Evolutionary conservation across 1,140 invertebrate genomes (phyloP), one percentile per base, ranked within the genome.

Genomic region (Acromyrmex heyeri): DNA sequence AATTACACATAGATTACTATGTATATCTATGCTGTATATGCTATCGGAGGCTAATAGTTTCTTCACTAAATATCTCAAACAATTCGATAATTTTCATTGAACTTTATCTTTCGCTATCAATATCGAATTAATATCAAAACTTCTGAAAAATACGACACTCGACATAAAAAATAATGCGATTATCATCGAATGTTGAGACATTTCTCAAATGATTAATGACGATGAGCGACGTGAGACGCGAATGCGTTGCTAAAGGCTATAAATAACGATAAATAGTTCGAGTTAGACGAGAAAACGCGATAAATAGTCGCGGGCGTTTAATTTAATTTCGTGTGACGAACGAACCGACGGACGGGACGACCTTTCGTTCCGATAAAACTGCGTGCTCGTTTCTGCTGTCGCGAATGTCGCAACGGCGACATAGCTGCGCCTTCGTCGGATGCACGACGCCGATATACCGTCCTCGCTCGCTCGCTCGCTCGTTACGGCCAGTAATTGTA

Each of bases 301-400:
- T 34, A 48, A 83, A 75, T 61, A 73, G 38, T 83, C 79, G 79
- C 24, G 38, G 21, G 55, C n/a, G 55, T 73, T 83, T 83, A 73
- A 83, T 73, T 83, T 75, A 83, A 83, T 83, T 83, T 75, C 8
- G 69, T 75, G 55, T 44, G 69, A 27, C 69, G 18, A 72, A 59
- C 38, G 38, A 14, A 59, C 72, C 50, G 21, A 24, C 30, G 53
- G 73, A 75, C 38, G 57, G 14, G 61, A 38, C 79, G 69, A 62
- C 69, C 55, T 83, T 83, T 83, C 65, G 69, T 61, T 73, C 55
- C 44, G 79, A 83, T 83, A 83, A 82, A 83, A 83, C 14, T 72
- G 79, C 79, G 55, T 69, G 38, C 24, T 73, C 38, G 38, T 73
- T 83, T 82, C 67, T 44, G 65, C 64, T 3, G 65, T 21, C 24